These are phyloP conservation scores for Boulengeromyrus knoepffleri DNA, from an alignment of 2,113 vertebrate genomes.

Conservation along the genomic window DNA sequence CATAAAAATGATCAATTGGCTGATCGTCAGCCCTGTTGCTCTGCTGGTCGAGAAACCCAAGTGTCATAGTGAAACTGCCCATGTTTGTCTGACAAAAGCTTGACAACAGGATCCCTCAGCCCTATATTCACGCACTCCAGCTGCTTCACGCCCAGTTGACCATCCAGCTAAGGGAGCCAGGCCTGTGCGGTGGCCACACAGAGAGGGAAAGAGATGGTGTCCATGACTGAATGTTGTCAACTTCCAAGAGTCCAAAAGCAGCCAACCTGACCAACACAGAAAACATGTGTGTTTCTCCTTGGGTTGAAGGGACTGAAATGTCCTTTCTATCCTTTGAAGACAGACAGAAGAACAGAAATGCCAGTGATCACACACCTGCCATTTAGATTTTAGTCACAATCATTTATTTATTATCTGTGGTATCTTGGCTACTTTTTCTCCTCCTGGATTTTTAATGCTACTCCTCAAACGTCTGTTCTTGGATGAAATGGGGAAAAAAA, in stretches of 20 bases:
- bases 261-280: not conserved
- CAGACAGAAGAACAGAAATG: not conserved
- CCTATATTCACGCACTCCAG: not conserved
- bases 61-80: not conserved
- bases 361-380: not conserved
- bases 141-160: not conserved
- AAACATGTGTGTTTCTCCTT: not conserved
- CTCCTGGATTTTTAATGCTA: not conserved
- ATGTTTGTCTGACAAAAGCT: not conserved
- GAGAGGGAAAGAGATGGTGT: not conserved
- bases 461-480: not conserved
- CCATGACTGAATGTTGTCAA: not conserved
- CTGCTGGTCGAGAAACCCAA: not conserved
- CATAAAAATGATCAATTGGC: not conserved
- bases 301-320: not conserved
- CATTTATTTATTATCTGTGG: not conserved
- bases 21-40: not conserved
- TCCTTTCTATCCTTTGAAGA: not conserved
- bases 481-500: not conserved
- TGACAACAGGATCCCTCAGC: not conserved
- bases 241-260: not conserved
- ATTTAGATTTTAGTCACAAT: not conserved
- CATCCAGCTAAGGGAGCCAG: not conserved
- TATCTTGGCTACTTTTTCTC: not conserved
- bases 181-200: not conserved